A percentile compares a stretch with the other conserved stretches of the same genome.
phyloP scores from a whole-genome alignment of 2,113 vertebrate genomes.

The Dinomys branickii region DNA sequence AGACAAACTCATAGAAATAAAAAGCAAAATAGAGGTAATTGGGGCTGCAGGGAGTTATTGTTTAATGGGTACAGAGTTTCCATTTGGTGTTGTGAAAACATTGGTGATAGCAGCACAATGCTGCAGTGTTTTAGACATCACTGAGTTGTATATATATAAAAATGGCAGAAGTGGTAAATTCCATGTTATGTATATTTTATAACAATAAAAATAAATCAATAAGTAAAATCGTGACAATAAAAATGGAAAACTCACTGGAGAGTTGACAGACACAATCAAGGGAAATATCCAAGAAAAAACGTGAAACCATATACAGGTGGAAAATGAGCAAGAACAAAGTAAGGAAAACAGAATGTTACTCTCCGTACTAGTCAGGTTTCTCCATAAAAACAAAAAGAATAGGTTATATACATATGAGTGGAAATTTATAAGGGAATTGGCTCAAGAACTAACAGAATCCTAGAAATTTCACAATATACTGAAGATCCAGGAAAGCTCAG shows the following conservation, averaged over 20 bases:
- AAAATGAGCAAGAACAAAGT: not conserved
- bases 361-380: not conserved
- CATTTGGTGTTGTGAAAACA: not conserved
- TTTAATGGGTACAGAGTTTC: not conserved
- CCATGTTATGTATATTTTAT: not conserved
- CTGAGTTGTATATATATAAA: not conserved
- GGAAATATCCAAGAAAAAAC: constrained; percentile 15
- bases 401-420: not conserved
- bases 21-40: not conserved
- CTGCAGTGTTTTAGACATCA: not conserved
- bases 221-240: not conserved
- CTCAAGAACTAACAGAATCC: not conserved
- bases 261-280: not conserved
- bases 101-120: not conserved
- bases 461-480: not conserved
- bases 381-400: not conserved
- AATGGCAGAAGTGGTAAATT: not conserved
- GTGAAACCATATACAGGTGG: not conserved
- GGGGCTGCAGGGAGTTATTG: not conserved
- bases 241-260: not conserved
- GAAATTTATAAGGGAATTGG: not conserved
- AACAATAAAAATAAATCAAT: not conserved
- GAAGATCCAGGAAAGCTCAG: not conserved
- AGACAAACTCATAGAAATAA: not conserved
- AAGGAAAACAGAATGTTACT: not conserved